Conservation (phyloP, 1,140 invertebrate species). For the Sycobia sp. region DNA sequence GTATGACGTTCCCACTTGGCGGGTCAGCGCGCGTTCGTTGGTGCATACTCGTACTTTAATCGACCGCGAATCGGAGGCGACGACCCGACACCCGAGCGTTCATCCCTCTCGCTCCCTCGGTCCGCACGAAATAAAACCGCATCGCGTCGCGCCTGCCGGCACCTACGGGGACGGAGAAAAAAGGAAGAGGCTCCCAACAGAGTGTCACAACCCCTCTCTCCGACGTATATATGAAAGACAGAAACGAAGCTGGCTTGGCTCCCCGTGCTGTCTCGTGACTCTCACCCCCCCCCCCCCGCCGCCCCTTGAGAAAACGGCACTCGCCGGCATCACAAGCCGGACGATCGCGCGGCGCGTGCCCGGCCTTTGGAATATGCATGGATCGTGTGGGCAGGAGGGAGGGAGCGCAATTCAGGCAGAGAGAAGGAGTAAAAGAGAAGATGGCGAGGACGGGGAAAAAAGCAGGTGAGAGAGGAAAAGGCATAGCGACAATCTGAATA, state of each 20-base stretch:
- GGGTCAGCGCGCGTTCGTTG: no score
- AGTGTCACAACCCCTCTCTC: no score
- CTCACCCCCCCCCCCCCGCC: no score
- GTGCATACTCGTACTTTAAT: no score
- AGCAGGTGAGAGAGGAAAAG: not conserved
- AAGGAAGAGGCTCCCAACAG: not conserved
- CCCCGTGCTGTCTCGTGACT: slow-evolving; percentile 7
- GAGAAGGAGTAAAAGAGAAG: no score
- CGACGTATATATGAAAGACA: not conserved
- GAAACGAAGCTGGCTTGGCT: not conserved
- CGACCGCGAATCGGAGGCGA: no score
- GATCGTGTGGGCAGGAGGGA: slow-evolving; percentile 34
- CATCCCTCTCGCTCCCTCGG: no score
- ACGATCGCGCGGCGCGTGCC: slow-evolving; percentile 17
- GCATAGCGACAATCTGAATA: slow-evolving; percentile 45
- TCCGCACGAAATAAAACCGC: no score
- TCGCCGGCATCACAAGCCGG: slow-evolving; percentile 7
- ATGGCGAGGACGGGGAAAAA: no score
- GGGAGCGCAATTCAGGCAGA: slow-evolving; percentile 41
- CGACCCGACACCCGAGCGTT: no score
- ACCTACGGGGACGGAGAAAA: not conserved
- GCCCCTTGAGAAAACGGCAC: slow-evolving; percentile 2
- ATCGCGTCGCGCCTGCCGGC: not conserved
- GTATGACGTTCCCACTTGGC: no score
- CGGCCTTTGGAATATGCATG: slow-evolving; percentile 45